Evolutionary conservation across 2,888 invertebrate species (phyloP).

Genomic region (Lymantria dispar): DNA sequence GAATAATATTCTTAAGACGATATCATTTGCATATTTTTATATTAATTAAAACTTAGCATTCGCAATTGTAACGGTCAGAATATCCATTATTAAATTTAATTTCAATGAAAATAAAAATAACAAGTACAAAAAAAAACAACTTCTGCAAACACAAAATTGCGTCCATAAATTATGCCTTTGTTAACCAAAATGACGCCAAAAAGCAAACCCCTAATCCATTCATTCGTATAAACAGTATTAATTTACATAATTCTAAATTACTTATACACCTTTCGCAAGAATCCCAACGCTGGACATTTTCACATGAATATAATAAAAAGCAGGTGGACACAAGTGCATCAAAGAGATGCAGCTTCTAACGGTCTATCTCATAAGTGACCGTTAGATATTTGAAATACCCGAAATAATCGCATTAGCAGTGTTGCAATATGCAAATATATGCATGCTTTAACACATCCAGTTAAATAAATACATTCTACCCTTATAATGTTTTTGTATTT

Average conservation of each 20-base stretch:
- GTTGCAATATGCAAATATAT: slow-evolving; percentile 58
- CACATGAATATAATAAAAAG: slow-evolving; percentile 38
- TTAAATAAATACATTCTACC: neutral
- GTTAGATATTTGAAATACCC: slow-evolving; percentile 40
- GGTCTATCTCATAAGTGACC: slow-evolving; percentile 52
- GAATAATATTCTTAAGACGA: slow-evolving; percentile 7
- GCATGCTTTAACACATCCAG: slow-evolving; percentile 4
- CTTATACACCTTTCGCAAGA: slow-evolving; percentile 52
- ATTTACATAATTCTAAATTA: slow-evolving; percentile 72
- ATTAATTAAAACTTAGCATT: slow-evolving; percentile 8
- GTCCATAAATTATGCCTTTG: slow-evolving; percentile 38
- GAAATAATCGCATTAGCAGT: slow-evolving; percentile 45
- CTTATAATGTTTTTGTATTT: slow-evolving; percentile 1
- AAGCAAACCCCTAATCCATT: slow-evolving; percentile 27
- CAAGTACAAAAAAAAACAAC: slow-evolving; percentile 20
- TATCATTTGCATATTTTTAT: slow-evolving; percentile 11
- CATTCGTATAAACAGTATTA: slow-evolving; percentile 18
- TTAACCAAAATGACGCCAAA: slow-evolving; percentile 29
- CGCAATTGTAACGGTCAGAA: slow-evolving; percentile 22
- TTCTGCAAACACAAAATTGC: slow-evolving; percentile 39
- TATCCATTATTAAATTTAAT: slow-evolving; percentile 6
- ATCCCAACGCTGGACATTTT: slow-evolving; percentile 53
- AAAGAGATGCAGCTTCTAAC: slow-evolving; percentile 49
- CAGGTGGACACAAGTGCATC: slow-evolving; percentile 67
- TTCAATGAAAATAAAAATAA: slow-evolving; percentile 9